Base-by-base conservation (phyloP, 2,797 vertebrate genomes). In the Scleropages formosus region DNA sequence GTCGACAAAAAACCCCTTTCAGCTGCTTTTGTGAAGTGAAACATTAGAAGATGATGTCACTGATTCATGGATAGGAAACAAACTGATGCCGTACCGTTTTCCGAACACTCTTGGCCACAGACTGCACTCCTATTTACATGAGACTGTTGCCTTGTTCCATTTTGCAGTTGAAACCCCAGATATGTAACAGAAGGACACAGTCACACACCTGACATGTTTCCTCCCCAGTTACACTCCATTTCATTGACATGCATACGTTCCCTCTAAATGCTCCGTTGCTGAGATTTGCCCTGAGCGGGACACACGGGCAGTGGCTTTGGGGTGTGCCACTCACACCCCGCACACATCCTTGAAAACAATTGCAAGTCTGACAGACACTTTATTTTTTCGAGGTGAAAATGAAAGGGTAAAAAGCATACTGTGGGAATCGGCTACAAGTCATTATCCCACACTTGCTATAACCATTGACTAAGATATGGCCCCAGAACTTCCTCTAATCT, bases 351-450 rank as follows among this genome's bases (percentile, higher is more conserved):
- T 81, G 49, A 77, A 84, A 79, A 80, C 81, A 65, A 87, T 86
- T 87, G 86, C 79, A 80, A 81, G 79, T 84, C 79, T 89, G 86
- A 86, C 83, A 90, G 87, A 89, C 86, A 87, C 87, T 89, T 87
- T 89, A 87, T 89, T 92, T 89, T 78, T 88, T 90, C 84, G 78
- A 82, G 79, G 82, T 86, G 89, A 87, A 87, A 88, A 86, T 86
- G 82, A 88, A 84, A 86, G 85, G 88, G 85, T 60, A 77, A 85
- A 83, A 81, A 60, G 75, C 66, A 77, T 80, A 77, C 77, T 92
- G 91, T 93, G 92, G 92, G 92, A 93, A 93, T 86, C 81, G 77
- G 84, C 81, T 82, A 85, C 89, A 87, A 91, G 88, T 88, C 86
- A 90, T 85, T 84, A 90, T 93, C 92, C 90, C 92, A 93, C 91